Base-by-base conservation (phyloP, 2,888 invertebrate species). In the Epistrophella euchroma region DNA sequence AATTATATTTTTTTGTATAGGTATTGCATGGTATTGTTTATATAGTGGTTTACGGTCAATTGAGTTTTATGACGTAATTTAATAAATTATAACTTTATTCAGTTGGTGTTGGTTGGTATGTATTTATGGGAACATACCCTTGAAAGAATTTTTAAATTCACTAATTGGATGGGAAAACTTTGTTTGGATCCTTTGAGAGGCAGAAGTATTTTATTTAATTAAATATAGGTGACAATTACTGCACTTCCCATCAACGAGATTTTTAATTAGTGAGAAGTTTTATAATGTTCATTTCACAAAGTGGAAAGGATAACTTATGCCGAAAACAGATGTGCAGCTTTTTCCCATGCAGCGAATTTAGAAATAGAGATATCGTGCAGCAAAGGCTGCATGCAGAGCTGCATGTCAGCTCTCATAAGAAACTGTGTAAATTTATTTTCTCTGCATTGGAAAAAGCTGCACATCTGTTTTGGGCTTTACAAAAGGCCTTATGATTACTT, bases 51-150 rank as follows among this genome's bases (percentile, higher is more conserved):
- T 81, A 81, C 77, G 85, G 40, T 77, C 81, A 68, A 81, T 85
- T 81, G 85, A 56, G 73, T 70, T 73, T 60, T 85, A 85, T 85
- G 81, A 85, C 77, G 77, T 82, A 86, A 86, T 76, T 60, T 77
- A 37, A 70, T 74, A 76, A 76, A 47, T 68, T 75, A 77, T 76
- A 60, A 72, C 35, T 45, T 76, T 45, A 73, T 56, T 68, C 56
- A 71, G 37, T 22, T 28, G 28, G 64, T 45, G 71, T 73, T 81
- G 70, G 77, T 71, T n/a, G n/a, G n/a, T n/a, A n/a, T n/a, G 58
- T 74, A 70, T 81, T 77, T 77, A 77, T 82, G 86, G 70, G 85
- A 86, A 77, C 45, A 43, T 73, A 56, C 73, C 62, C 74, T 50
- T 73, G 58, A 74, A 32, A 19, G 43, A 47, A 45, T 60, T 52